Evolutionary conservation across 2,797 vertebrate genomes (phyloP), one percentile per base, ranked within the genome.

Genomic region (Diceros bicornis): DNA sequence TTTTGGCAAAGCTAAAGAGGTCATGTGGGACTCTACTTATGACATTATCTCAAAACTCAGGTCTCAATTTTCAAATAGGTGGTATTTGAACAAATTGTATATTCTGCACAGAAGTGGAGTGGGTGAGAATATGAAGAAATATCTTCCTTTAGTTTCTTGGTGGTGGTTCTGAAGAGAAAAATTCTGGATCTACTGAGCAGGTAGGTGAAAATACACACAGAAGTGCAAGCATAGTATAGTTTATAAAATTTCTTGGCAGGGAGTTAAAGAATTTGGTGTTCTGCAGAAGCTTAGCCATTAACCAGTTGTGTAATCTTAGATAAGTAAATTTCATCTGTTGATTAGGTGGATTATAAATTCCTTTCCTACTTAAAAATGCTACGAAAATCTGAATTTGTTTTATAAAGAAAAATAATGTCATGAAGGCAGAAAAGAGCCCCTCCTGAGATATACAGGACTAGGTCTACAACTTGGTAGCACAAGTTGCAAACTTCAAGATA

Each of bases 81-180:
- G 5, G 2, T 37, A 47, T 81, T 87, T 89, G 29, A 84, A n/a
- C 21, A 96, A 61, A 50, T 0, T 29, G 3, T 68, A 59, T 32
- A 66, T 84, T 91, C 20, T 78, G 2, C 3, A 84, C 23, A 83
- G 21, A 82, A 62, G 13, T 77, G 14, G n/a, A 68, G 3, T 86
- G 37, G 71, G 4, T 95, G 34, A 68, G n/a, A 89, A 89, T 84
- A 75, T 50, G 29, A 92, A 93, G 37, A 41, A 86, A 34, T 59
- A 6, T 2, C 12, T 23, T 82, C 12, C 29, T 71, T 89, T 50
- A 93, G 21, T 82, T 91, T 93, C 57, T 69, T 77, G 4, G 23
- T 62, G 25, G n/a, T 72, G 32, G 4, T 17, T 91, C 57, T 69
- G 32, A 93, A 82, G 68, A 78, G 13, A 71, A 93, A 86, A 64